Evolutionary conservation across 2,113 vertebrate genomes (phyloP), one percentile per base, ranked within the genome.

Genomic region (Ameiurus melas): DNA sequence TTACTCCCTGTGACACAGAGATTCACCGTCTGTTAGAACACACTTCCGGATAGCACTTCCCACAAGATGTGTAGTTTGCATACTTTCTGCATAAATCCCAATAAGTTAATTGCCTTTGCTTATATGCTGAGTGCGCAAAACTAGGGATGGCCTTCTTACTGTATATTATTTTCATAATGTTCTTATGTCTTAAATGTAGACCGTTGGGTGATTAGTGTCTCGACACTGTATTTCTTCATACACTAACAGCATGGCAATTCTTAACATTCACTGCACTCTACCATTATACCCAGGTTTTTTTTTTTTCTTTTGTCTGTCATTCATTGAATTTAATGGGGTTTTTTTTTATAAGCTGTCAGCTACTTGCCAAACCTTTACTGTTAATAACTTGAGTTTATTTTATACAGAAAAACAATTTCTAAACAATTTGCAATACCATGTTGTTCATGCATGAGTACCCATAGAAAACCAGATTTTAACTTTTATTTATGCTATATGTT

Each of bases 11-110:
- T 2, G 25, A 71, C 43, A 36, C 64, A 57, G 36, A 83, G 78
- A 80, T 71, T 88, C 68, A 68, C 68, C 70, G 39, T 83, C 68
- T 88, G 27, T 77, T 53, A 83, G 55, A 85, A 85, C 47, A 88
- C 53, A 66, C 33, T 71, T 43, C 73, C 86, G 82, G 36, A 77
- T 55, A 58, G 51, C 64, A 80, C 55, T 70, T 86, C 80, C 75
- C 62, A 70, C 70, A 84, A 84, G 47, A 83, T 43, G 51, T 36
- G 60, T 81, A 85, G 57, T 57, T 85, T 43, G 4, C 43, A 53
- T 75, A 39, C 8, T 88, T 88, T 27, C 43, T 20, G 60, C 64
- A 22, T 78, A 57, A 64, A 16, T 30, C 12, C 57, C 47, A 27
- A 4, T 33, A 33, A 51, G 36, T 36, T 39, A 36, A 66, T 3